Evolutionary conservation across 2,888 invertebrate species (phyloP), one percentile per base, ranked within the genome.

Genomic region (Eupithecia subumbrata): DNA sequence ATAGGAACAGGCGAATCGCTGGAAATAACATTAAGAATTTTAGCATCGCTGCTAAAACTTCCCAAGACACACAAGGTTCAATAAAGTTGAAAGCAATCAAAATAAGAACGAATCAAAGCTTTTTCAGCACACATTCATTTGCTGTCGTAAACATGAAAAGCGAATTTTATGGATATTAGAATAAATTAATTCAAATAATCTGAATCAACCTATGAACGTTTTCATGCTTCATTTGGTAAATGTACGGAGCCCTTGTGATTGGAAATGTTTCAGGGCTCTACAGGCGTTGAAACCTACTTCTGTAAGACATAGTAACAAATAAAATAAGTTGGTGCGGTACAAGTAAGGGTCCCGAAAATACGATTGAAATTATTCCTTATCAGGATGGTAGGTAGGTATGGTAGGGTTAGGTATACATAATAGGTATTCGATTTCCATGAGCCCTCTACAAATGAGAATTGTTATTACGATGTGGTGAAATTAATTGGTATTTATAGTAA

Each of bases 141-240:
- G 9, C 34, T n/a, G 64, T 72, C 76, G 74, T 80, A 78, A 77
- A 77, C 78, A 77, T 77, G 74, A 78, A 78, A 69, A 43, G 68
- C 69, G 77, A 64, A 73, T 66, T 77, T 79, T 78, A 79, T 64
- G 64, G 34, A 78, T 81, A 77, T 80, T 73, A 76, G 72, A 77
- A 78, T 73, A 78, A 76, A 73, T 74, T 78, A 69, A 52, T 80
- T 73, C 77, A 76, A 72, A 76, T 74, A 71, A 71, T 76, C 64
- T 69, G 75, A 74, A 70, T 66, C 75, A 48, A 71, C 48, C 70
- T 56, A 73, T 79, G 78, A 78, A 80, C 75, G 76, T 69, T 80
- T 81, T 79, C 76, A 79, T 76, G 76, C 76, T 75, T 81, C 81
- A 80, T 81, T 80, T 77, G 74, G 73, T 72, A 78, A 78, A 78